Evolutionary conservation across 2,888 invertebrate genomes (phyloP).

Genomic region (Pammene fasciana): DNA sequence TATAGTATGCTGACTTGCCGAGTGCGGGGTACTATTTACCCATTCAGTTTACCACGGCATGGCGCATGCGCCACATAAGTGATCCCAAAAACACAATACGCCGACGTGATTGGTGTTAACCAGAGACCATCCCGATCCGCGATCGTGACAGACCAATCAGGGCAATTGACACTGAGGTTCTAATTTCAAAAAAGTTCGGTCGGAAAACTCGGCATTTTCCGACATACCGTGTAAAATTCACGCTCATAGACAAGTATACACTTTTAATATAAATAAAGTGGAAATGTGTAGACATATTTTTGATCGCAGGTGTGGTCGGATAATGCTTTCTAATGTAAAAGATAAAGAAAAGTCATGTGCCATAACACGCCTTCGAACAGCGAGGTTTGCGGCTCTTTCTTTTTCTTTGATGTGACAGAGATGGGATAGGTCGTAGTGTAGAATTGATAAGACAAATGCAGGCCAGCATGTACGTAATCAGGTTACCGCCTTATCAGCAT

Average conservation of each 20-base stretch:
- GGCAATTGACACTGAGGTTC: slow-evolving; percentile 29
- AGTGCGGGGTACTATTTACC: slow-evolving; percentile 23
- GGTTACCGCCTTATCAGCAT: too few species aligned
- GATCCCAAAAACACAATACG: slow-evolving; percentile 32
- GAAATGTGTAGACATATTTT: slow-evolving; percentile 1
- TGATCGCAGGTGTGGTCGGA: slow-evolving; percentile 13
- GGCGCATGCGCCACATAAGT: slow-evolving; percentile 35
- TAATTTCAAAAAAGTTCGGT: slow-evolving; percentile 37
- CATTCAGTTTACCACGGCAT: slow-evolving; percentile 6
- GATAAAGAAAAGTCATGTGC: neutral
- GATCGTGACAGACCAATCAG: slow-evolving; percentile 37
- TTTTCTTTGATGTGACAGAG: neutral
- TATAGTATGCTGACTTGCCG: neutral
- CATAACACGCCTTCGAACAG: neutral
- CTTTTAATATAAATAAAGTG: neutral
- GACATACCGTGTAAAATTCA: neutral
- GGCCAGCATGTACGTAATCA: too few species aligned
- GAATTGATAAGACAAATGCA: too few species aligned
- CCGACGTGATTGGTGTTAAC: slow-evolving; percentile 38
- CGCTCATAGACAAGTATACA: neutral
- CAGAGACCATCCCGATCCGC: slow-evolving; percentile 29
- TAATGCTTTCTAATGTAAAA: slow-evolving; percentile 1
- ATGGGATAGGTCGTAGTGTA: neutral
- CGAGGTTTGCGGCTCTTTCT: neutral
- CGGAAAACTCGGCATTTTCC: slow-evolving; percentile 34